Base-by-base conservation (phyloP, 2,797 vertebrate genomes). In the Gymnocypris eckloni region DNA sequence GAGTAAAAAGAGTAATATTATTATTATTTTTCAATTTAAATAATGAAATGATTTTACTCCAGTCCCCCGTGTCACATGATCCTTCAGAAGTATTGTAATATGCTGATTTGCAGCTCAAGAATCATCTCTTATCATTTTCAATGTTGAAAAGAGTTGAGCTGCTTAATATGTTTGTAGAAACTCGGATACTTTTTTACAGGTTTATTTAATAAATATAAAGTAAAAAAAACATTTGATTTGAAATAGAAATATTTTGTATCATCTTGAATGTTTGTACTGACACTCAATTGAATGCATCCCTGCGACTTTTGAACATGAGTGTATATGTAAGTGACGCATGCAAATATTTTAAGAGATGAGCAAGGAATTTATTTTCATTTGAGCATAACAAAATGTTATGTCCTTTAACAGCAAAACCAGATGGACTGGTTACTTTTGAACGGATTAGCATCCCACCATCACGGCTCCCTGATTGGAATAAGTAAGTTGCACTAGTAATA, bases 361-460 rank as follows among this genome's bases (percentile, higher is more conserved):
- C 18, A 13, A 56, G 6, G 5, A 22, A 8, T 54, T 54, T 22
- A 37, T 77, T 77, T 56, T 56, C 11, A 13, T 37, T 13, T 54
- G 3, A 50, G 11, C 13, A 3, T 18, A 12, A 45, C 15, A 28
- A 45, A 12, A 72, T 43, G 0, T 22, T 10, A 59, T 43, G 28
- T 39, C 28, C 33, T 78, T 15, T 28, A 81, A 69, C 90, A 94
- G 92, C 1, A 0, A 71, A 4, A 75, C 91, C 59, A 0, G 0
- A 0, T 0, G 95, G 95, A 56, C 87, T 95, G 89, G 94, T 95
- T 70, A 96, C 94, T 13, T 96, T 96, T 64, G 89, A 95, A 89
- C 90, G 94, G 41, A 86, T 90, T 8, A 79, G n/a, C 89, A 61
- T 94, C 18, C 20, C 0, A 1, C 0, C 18, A 0, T 0, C 11